Conservation (phyloP, 2,888 invertebrate species). For the Linyphia triangularis region DNA sequence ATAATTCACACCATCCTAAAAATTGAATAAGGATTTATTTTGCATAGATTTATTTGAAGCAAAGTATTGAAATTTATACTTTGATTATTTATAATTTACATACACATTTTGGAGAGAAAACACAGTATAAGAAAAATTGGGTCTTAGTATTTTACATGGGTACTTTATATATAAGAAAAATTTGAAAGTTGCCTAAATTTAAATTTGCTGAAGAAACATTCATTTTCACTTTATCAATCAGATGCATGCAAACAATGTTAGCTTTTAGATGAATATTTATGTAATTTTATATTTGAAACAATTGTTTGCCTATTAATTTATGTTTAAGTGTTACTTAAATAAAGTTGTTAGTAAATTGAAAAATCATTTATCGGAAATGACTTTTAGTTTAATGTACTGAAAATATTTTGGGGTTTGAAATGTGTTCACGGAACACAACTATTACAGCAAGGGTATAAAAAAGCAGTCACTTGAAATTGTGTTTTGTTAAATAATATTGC, state of each 20-base stretch:
- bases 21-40: slow-evolving; percentile 74
- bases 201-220: slow-evolving; percentile 66
- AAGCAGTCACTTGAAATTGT: too few relatives aligned
- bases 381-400: neutral
- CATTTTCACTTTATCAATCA: neutral
- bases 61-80: slow-evolving; percentile 74
- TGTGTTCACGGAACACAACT: neutral
- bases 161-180: slow-evolving; percentile 50
- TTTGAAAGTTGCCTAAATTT: slow-evolving; percentile 36
- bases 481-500: too few relatives aligned
- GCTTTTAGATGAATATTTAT: neutral
- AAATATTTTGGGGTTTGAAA: neutral
- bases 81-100: slow-evolving; percentile 75
- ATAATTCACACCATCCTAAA: slow-evolving; percentile 28
- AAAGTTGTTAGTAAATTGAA: too few relatives aligned
- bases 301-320: too few relatives aligned
- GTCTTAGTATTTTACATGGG: slow-evolving; percentile 66
- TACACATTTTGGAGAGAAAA: slow-evolving; percentile 62
- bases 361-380: too few relatives aligned
- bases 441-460: neutral
- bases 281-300: too few relatives aligned
- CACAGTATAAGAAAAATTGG: slow-evolving; percentile 69
- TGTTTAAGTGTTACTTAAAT: too few relatives aligned
- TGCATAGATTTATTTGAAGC: slow-evolving; percentile 73
- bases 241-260: neutral